Conservation (phyloP, 2,888 invertebrate species). For the Eupithecia abbreviata region DNA sequence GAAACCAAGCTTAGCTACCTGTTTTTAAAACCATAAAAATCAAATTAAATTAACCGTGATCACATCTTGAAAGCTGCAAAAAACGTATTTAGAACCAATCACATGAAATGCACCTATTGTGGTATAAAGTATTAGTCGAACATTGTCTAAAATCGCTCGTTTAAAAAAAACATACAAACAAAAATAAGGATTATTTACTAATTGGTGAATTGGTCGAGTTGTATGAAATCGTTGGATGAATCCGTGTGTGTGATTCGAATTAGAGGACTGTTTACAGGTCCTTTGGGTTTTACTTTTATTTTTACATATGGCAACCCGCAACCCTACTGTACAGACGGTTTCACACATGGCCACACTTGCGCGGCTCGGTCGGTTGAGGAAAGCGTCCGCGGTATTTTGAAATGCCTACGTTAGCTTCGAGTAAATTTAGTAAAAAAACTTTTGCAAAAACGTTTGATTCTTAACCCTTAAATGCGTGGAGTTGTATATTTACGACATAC, state of each 20-base stretch:
- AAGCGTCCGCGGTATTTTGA: conserved; percentile 24
- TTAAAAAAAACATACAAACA: conserved; percentile 69
- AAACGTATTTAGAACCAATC: conserved; percentile 58
- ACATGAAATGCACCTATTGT: conserved; percentile 68
- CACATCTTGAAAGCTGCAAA: conserved; percentile 56
- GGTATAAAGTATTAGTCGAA: conserved; percentile 50
- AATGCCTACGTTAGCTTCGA: conserved; percentile 24
- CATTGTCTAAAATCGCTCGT: conserved; percentile 70
- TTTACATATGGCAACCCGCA: conserved; percentile 62
- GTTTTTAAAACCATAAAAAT: conserved; percentile 38
- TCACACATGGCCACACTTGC: conserved; percentile 74
- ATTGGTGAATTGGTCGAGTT: conserved; percentile 61
- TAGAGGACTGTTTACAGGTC: conserved; percentile 77
- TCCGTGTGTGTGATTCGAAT: conserved; percentile 79
- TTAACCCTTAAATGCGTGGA: no score
- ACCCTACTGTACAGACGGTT: conserved; percentile 57
- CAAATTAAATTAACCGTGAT: conserved; percentile 60
- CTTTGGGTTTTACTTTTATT: conserved; percentile 58
- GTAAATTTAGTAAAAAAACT: neutral
- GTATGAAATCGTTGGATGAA: conserved; percentile 76
- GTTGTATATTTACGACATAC: no score
- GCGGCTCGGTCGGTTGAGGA: conserved; percentile 48
- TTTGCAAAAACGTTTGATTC: neutral
- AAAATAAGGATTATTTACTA: conserved; percentile 74
- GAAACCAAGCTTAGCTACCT: conserved; percentile 37